These are phyloP conservation scores for Gymnothorax reevesii DNA, from an alignment of 2,797 vertebrate genomes.

Conservation along the genomic window DNA sequence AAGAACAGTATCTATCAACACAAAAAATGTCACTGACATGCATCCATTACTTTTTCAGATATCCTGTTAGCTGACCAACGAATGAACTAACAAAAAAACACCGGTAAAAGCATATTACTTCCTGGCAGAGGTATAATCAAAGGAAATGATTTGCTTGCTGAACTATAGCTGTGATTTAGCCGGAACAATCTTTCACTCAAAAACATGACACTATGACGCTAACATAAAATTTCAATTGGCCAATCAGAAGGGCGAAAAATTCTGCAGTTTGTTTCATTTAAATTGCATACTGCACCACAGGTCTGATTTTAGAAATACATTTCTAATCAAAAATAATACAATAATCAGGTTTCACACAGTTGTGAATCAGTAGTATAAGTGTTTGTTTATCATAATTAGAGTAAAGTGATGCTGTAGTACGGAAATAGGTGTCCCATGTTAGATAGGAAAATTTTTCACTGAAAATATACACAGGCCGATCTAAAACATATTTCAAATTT, in stretches of 20 bases:
- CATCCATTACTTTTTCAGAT: no score
- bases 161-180: background rate
- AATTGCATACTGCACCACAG: background rate
- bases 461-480: background rate
- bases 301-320: background rate
- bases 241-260: background rate
- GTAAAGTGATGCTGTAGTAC: background rate
- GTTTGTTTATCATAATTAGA: background rate
- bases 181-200: background rate
- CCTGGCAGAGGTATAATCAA: background rate
- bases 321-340: background rate
- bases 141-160: background rate
- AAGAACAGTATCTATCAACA: no score
- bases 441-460: background rate
- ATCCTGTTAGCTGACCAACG: no score
- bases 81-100: no score
- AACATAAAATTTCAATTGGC: background rate
- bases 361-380: background rate
- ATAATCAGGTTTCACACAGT: background rate
- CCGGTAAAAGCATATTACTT: no score
- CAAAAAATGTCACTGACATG: no score
- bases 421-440: background rate
- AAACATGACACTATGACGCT: background rate
- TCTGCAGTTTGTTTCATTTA: background rate
- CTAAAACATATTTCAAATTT: background rate